Base-by-base conservation (phyloP, 2,113 vertebrate genomes). In the Tachycineta bicolor region DNA sequence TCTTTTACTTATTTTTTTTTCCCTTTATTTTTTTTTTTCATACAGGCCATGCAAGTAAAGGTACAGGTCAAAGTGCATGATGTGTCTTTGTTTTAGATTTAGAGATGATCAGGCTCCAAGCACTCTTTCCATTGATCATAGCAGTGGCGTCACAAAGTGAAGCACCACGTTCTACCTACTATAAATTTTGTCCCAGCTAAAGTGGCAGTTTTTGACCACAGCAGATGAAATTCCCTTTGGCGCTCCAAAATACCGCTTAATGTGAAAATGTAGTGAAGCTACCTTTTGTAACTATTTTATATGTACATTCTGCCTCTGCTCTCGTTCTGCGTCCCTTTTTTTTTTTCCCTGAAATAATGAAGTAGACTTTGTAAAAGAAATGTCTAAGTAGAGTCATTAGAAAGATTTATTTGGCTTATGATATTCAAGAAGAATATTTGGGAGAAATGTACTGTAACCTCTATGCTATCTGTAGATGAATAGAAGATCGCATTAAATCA, bases 11-110 rank as follows among this genome's bases (percentile, higher is more conserved):
- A 97, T 95, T 98, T 97, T 97, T 97, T 47, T 97, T 97, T 47
- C 97, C 96, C 92, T 97, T 97, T 97, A 97, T 98, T 98, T 98
- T 98, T 98, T 98, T 98, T 97, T 98, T 97, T 98, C 97, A 98
- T 96, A 98, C 98, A 99, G 98, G 98, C 98, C 97, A 98, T 98
- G 97, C 98, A 98, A 98, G 98, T 98, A 97, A 99, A 99, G 98
- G 98, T 98, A 98, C 98, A 98, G 98, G 98, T 98, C 97, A 97
- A 98, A 98, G 83, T 98, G 98, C 98, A 98, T 98, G 98, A 98
- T 74, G 80, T 98, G 98, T 98, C 97, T 97, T 97, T 98, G 98
- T 98, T 96, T 96, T 97, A 98, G 96, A 97, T 89, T 91, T 98
- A 97, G 97, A 97, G 75, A 83, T 93, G 84, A 91, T 96, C 96